Conservation (phyloP, 2,113 vertebrate species). For the Elephantulus edwardii region DNA sequence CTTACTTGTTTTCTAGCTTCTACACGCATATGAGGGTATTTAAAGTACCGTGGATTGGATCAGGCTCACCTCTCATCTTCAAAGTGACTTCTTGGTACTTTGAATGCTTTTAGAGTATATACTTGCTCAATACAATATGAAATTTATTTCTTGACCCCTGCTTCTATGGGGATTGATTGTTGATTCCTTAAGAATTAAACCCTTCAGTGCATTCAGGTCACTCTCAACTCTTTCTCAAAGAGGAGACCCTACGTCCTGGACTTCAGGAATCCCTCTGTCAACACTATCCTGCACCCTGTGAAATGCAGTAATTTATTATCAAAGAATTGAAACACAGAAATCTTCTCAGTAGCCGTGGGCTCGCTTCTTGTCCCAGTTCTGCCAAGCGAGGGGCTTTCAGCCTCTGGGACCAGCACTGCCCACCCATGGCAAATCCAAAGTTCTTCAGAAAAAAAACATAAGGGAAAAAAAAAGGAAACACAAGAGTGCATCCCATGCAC, state of each 20-base stretch:
- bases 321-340: slow-evolving; percentile 81
- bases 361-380: slow-evolving; percentile 65
- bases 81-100: too few species aligned
- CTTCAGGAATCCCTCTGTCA: slow-evolving; percentile 64
- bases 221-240: not conserved
- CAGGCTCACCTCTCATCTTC: too few species aligned
- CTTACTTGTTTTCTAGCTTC: too few species aligned
- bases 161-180: too few species aligned
- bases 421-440: slow-evolving; percentile 79
- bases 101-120: too few species aligned
- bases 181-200: too few species aligned
- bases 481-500: slow-evolving; percentile 12
- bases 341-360: slow-evolving; percentile 76
- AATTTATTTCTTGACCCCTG: too few species aligned
- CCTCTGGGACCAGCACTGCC: slow-evolving; percentile 54
- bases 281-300: slow-evolving; percentile 58
- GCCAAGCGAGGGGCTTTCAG: slow-evolving; percentile 56
- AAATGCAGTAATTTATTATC: slow-evolving; percentile 76
- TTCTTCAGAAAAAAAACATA: slow-evolving; percentile 65
- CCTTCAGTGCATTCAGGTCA: not conserved
- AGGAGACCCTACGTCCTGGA: slow-evolving; percentile 59
- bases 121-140: too few species aligned
- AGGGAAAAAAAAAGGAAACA: slow-evolving; percentile 60
- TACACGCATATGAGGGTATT: too few species aligned
- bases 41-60: too few species aligned